Conservation (phyloP, 2,113 vertebrate species). For the Climacteris rufus region DNA sequence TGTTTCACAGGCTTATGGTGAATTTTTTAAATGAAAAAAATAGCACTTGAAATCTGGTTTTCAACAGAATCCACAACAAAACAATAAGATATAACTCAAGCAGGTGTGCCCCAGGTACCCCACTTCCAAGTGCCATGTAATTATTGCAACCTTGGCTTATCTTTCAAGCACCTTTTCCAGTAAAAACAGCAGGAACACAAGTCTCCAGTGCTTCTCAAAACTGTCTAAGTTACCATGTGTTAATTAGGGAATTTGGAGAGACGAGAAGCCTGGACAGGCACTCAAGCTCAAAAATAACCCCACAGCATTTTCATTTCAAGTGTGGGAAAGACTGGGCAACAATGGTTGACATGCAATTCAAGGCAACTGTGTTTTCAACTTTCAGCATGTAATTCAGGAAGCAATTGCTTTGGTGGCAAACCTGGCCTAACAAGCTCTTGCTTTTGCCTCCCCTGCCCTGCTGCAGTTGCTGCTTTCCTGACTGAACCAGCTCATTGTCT, state of each 20-base stretch:
- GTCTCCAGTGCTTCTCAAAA: not conserved
- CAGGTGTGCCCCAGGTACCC: not conserved
- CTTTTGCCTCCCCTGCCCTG: not conserved
- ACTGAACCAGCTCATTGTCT: not conserved
- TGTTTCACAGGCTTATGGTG: not conserved
- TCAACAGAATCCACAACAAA: not conserved
- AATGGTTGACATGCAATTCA: not conserved
- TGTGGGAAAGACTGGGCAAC: not conserved
- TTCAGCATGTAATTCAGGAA: not conserved
- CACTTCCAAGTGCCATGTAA: not conserved
- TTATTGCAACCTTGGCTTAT: not conserved
- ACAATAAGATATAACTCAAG: not conserved
- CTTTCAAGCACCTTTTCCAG: not conserved
- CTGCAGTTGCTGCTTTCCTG: not conserved
- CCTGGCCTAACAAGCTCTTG: not conserved
- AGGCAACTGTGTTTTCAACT: not conserved
- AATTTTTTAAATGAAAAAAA: not conserved
- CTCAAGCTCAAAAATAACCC: not conserved
- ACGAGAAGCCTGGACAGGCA: rapidly evolving
- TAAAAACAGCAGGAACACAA: not conserved
- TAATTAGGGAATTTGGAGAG: not conserved
- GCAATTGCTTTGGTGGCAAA: not conserved
- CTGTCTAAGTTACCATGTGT: not conserved
- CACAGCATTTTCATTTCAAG: not conserved
- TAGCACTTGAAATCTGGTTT: not conserved